Evolutionary conservation across 2,888 invertebrate species (phyloP).

Genomic region (Anodontia alba): DNA sequence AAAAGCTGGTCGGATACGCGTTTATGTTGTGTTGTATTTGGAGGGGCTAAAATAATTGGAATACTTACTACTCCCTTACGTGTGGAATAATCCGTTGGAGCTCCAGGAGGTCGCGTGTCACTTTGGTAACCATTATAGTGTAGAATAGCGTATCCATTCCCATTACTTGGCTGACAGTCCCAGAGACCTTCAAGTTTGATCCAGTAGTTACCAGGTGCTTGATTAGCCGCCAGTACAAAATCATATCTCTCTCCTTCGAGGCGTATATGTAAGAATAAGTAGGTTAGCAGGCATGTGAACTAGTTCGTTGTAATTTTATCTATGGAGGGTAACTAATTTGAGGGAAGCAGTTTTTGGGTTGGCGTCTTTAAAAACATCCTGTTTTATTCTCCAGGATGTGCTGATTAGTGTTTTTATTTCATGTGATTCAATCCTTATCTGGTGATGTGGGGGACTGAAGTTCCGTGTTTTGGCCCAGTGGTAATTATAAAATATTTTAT

Average conservation of each 20-base stretch:
- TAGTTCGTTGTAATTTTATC: not conserved
- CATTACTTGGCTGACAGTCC: constrained; percentile 44
- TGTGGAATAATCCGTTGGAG: constrained; percentile 27
- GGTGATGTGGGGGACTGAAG: too few relatives aligned
- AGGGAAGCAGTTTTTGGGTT: not conserved
- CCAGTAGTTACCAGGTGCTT: constrained; percentile 61
- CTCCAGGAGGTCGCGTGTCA: constrained; percentile 38
- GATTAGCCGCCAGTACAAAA: constrained; percentile 62
- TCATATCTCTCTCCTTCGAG: constrained; percentile 78
- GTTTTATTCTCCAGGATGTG: too few relatives aligned
- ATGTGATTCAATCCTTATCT: too few relatives aligned
- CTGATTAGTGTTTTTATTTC: too few relatives aligned
- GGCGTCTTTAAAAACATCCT: too few relatives aligned
- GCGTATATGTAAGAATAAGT: not conserved
- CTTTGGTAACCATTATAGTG: constrained; percentile 58
- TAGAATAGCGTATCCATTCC: constrained; percentile 57
- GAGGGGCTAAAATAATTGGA: too few relatives aligned
- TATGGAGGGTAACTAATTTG: not conserved
- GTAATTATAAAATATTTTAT: too few relatives aligned
- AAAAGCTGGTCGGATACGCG: too few relatives aligned
- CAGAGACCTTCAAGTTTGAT: constrained; percentile 53
- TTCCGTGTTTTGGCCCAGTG: too few relatives aligned
- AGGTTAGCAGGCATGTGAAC: too few relatives aligned
- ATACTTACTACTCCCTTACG: constrained; percentile 27
- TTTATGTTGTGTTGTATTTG: too few relatives aligned